Evolutionary conservation across 92 coral and sea anemone genomes (phyloP).

Genomic region (Palythoa heliodiscus): DNA sequence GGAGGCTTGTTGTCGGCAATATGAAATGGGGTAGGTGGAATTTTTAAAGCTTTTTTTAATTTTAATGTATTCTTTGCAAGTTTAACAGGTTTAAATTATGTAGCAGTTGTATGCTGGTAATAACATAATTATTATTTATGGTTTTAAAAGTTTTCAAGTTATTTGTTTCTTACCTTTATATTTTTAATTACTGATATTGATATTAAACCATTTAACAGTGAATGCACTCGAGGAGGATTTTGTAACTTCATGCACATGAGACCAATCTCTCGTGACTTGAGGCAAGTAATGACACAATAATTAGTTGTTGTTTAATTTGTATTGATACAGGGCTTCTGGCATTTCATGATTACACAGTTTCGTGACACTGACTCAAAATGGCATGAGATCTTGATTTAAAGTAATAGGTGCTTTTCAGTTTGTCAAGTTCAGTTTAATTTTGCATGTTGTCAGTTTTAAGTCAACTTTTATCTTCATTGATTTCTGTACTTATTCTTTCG

Average conservation of each 20-base stretch:
- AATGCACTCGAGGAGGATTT: conserved; percentile 96
- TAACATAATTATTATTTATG: no score
- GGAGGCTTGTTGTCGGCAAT: conserved; percentile 99
- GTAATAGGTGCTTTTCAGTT: no score
- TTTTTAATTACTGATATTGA: conserved; percentile 49
- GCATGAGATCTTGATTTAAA: no score
- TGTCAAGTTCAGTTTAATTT: no score
- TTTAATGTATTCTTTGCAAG: neutral
- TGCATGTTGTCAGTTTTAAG: no score
- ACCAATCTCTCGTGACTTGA: conserved; percentile 87
- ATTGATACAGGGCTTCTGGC: no score
- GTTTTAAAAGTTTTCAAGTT: neutral
- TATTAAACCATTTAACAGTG: conserved; percentile 55
- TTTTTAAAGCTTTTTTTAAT: conserved; percentile 35
- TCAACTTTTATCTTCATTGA: neutral
- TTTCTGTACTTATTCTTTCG: neutral
- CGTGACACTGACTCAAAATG: no score
- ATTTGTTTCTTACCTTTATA: neutral
- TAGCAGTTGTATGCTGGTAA: neutral
- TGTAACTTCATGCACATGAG: conserved; percentile 98
- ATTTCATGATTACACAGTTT: no score
- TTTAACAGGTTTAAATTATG: neutral
- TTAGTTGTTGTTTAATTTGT: conserved; percentile 25
- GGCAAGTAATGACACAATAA: conserved; percentile 69
- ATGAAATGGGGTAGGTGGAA: conserved; percentile 97